Evolutionary conservation across 2,797 vertebrate genomes (phyloP).

Genomic region (Hippocampus kuda): DNA sequence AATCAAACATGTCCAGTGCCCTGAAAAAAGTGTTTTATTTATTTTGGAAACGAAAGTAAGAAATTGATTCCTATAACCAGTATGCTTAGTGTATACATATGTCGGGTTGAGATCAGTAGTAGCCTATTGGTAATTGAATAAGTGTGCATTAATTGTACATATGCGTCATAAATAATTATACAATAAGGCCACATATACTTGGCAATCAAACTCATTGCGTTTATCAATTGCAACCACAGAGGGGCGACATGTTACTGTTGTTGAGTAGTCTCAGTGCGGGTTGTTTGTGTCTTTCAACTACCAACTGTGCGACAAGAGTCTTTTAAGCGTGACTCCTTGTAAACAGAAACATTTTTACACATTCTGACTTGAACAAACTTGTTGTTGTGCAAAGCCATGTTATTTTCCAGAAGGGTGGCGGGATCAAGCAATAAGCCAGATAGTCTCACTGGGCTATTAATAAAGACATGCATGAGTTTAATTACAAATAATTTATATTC

Average conservation of each 20-base stretch:
- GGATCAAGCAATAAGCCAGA: not conserved
- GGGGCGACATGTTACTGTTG: slow-evolving; percentile 7
- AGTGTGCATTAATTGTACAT: no score
- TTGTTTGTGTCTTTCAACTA: not conserved
- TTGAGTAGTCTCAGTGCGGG: not conserved
- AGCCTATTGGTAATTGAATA: no score
- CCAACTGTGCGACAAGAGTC: not conserved
- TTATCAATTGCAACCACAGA: slow-evolving; percentile 22
- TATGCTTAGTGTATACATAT: no score
- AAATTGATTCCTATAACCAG: no score
- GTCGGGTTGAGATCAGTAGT: no score
- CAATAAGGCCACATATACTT: no score
- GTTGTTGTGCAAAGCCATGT: not conserved
- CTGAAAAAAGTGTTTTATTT: no score
- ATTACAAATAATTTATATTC: slow-evolving; percentile 71
- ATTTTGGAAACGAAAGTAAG: no score
- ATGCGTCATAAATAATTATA: no score
- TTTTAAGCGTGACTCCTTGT: not conserved
- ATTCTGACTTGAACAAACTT: not conserved
- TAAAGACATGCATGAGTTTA: slow-evolving; percentile 19
- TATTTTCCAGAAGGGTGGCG: not conserved
- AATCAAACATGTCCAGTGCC: no score
- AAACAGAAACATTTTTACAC: not conserved
- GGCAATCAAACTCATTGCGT: no score
- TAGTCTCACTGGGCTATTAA: not conserved